Evolutionary conservation across 2,113 vertebrate species (phyloP).

Genomic region (Nothobranchius kuhntae): DNA sequence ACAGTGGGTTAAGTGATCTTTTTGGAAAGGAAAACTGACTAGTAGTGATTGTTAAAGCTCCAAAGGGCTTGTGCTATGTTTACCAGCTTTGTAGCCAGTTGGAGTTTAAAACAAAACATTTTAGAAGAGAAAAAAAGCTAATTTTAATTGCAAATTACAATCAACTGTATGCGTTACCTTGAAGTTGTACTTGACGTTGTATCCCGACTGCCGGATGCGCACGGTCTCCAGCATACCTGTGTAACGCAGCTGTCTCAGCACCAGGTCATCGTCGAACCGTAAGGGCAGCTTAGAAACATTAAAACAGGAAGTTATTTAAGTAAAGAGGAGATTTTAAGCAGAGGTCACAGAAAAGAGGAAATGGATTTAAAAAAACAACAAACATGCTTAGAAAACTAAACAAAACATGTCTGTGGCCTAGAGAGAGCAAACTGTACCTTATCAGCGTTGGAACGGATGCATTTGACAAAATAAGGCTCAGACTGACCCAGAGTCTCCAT

Average conservation of each 20-base stretch:
- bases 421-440: conserved; percentile 82
- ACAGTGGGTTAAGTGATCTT: neutral
- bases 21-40: neutral
- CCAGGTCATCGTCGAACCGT: conserved; percentile 89
- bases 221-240: conserved; percentile 98
- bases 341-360: conserved; percentile 13
- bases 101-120: no score
- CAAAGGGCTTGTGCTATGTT: neutral
- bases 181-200: conserved; percentile 94
- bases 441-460: conserved; percentile 96
- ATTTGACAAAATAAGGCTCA: conserved; percentile 99
- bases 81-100: no score
- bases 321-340: conserved; percentile 35
- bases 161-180: conserved; percentile 79
- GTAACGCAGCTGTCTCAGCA: conserved; percentile 96
- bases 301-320: neutral
- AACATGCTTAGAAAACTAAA: conserved; percentile 48
- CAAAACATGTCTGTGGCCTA: conserved; percentile 1
- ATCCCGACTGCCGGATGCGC: conserved; percentile 94
- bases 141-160: neutral
- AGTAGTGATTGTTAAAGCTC: neutral
- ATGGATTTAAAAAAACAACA: conserved; percentile 42
- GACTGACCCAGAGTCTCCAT: conserved; percentile 98
- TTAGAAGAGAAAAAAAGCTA: neutral
- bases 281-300: conserved; percentile 85